Conservation (phyloP, 2,113 vertebrate genomes). For the Petaurus breviceps region DNA sequence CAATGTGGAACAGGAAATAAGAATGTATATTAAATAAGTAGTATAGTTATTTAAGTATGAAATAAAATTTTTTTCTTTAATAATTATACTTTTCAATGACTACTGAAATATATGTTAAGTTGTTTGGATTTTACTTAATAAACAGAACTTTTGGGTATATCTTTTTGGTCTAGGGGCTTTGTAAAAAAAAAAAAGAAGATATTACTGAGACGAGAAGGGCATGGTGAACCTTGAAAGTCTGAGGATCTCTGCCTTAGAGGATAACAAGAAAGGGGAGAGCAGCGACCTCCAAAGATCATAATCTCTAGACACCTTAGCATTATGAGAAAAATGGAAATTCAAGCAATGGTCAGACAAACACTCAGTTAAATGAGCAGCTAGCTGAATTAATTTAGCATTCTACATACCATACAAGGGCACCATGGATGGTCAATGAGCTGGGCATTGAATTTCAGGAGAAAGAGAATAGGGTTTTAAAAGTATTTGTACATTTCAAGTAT, state of each 20-base stretch:
- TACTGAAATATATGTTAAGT: neutral
- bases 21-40: no score
- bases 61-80: neutral
- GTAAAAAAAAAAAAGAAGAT: neutral
- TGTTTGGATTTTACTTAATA: neutral
- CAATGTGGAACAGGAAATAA: neutral
- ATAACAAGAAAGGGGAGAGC: neutral
- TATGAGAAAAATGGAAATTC: neutral
- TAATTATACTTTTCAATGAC: neutral
- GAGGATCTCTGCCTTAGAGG: neutral
- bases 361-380: neutral
- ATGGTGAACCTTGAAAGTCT: neutral
- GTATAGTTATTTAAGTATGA: neutral
- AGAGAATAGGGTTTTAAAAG: neutral
- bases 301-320: neutral
- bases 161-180: neutral
- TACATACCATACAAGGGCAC: neutral
- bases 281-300: neutral
- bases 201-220: neutral
- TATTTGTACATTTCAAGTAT: neutral
- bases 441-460: neutral
- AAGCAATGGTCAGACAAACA: neutral
- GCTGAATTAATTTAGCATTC: neutral
- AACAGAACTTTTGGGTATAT: neutral
- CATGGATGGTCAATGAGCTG: neutral